These are phyloP conservation scores for Rousettus leschenaultii DNA, from an alignment of 2,113 vertebrate species.

Conservation along the genomic window DNA sequence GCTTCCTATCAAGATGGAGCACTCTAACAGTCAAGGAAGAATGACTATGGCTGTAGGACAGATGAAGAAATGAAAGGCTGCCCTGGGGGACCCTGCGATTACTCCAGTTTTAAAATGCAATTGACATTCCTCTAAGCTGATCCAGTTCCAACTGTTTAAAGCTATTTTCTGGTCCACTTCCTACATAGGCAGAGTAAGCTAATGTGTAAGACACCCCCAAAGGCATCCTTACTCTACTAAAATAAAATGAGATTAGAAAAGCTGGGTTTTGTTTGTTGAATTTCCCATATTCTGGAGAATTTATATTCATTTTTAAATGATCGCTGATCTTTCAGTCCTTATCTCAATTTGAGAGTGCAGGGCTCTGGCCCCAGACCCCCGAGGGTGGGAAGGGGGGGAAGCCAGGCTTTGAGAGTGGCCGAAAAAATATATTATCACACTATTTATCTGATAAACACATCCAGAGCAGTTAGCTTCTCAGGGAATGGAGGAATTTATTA, in stretches of 20 bases:
- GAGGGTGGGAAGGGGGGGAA: neutral
- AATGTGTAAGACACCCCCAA: neutral
- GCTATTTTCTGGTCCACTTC: neutral
- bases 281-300: neutral
- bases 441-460: neutral
- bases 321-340: neutral
- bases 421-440: neutral
- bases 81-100: neutral
- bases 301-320: neutral
- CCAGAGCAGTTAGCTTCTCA: neutral
- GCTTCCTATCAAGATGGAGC: neutral
- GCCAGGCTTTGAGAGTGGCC: neutral
- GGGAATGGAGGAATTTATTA: constrained; percentile 15
- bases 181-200: neutral
- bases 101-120: neutral
- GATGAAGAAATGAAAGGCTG: neutral
- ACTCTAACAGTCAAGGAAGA: neutral
- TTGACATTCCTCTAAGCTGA: neutral
- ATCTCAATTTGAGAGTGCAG: neutral
- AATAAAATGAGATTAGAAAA: constrained; percentile 7
- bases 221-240: neutral
- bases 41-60: neutral
- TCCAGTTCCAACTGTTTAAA: neutral
- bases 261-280: neutral
- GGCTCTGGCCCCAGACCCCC: neutral